phyloP scores from a whole-genome alignment of 2,888 invertebrate species.

The Pseudolycoriella hygida region DNA sequence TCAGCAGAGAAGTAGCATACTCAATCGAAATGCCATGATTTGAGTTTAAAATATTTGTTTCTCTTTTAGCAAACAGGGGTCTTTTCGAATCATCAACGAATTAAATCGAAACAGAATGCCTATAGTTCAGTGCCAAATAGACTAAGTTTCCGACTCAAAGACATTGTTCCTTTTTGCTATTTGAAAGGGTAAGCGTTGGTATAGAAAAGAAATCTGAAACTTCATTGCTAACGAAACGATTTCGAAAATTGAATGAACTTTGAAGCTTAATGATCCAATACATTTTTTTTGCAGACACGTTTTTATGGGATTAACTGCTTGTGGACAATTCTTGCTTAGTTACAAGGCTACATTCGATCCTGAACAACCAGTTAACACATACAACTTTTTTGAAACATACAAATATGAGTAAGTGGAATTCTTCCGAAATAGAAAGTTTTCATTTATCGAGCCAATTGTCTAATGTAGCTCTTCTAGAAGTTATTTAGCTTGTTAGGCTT shows the following conservation, averaged over 20 bases:
- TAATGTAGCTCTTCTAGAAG: too few species aligned
- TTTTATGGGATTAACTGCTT: conserved; percentile 88
- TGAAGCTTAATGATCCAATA: background rate
- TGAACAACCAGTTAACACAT: conserved; percentile 32
- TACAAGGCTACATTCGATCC: conserved; percentile 44
- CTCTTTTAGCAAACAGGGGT: conserved; percentile 32
- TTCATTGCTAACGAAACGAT: background rate
- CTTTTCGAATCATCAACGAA: conserved; percentile 31
- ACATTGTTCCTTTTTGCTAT: conserved; percentile 37
- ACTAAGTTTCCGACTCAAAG: conserved; percentile 41
- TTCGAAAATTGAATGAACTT: background rate
- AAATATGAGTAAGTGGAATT: conserved; percentile 39
- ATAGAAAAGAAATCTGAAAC: background rate
- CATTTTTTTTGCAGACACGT: conserved; percentile 48
- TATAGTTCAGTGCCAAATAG: conserved; percentile 37
- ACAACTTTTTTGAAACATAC: conserved; percentile 38
- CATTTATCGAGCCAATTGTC: too few species aligned
- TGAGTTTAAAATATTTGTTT: background rate
- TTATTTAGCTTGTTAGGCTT: too few species aligned
- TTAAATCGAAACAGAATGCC: conserved; percentile 30
- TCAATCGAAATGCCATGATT: background rate
- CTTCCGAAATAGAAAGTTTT: too few species aligned
- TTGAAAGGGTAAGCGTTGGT: conserved; percentile 22
- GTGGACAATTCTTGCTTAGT: conserved; percentile 81
- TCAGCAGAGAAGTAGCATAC: conserved; percentile 39